phyloP scores from a whole-genome alignment of 2,888 invertebrate species.

The Onthophagus sagittarius region DNA sequence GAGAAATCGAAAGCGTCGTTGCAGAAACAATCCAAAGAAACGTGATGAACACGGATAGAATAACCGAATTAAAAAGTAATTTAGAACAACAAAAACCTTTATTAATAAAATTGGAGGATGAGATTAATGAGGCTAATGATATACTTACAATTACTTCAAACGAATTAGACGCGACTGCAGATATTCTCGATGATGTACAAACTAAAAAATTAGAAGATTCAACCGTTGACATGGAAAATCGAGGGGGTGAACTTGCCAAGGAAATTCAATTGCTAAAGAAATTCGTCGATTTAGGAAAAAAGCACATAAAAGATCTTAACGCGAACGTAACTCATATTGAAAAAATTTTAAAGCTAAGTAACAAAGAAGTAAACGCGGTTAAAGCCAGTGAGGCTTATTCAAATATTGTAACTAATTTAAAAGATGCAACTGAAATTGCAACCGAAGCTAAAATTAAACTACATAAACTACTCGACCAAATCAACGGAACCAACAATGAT shows the following conservation, averaged over 20 bases:
- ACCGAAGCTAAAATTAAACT: conserved; percentile 51
- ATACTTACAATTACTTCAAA: conserved; percentile 41
- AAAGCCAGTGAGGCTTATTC: conserved; percentile 65
- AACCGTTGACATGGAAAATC: conserved; percentile 29
- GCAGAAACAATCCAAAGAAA: conserved; percentile 14
- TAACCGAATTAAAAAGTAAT: background rate
- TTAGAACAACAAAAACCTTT: conserved; percentile 15
- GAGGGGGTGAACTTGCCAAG: conserved; percentile 26
- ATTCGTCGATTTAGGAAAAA: conserved; percentile 48
- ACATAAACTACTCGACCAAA: conserved; percentile 40
- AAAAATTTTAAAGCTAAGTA: conserved; percentile 41
- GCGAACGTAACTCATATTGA: conserved; percentile 48
- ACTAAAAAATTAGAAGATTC: conserved; percentile 28
- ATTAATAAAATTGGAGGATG: conserved; percentile 12
- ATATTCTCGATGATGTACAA: background rate
- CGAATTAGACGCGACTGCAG: conserved; percentile 33
- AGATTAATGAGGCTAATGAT: conserved; percentile 29
- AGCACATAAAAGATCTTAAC: conserved; percentile 51
- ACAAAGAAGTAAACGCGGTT: conserved; percentile 59
- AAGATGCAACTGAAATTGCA: conserved; percentile 61
- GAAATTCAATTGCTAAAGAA: conserved; percentile 42
- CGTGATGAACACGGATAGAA: conserved; percentile 4
- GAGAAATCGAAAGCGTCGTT: conserved; percentile 6
- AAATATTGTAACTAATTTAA: conserved; percentile 69
- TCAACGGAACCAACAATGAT: conserved; percentile 47